Evolutionary conservation across 1,140 invertebrate genomes (phyloP).

Genomic region (Drosophila ercepeae): DNA sequence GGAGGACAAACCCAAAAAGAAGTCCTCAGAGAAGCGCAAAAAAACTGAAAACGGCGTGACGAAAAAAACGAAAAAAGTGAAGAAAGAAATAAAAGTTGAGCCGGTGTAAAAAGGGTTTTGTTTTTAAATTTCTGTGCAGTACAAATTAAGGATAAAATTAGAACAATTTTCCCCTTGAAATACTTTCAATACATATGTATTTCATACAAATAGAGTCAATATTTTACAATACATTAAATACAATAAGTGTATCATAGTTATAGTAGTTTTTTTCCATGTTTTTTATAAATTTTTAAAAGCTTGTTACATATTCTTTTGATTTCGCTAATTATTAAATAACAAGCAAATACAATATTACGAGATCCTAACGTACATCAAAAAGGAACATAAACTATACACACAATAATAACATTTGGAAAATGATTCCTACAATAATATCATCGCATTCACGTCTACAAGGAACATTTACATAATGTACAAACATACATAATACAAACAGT

Average conservation of each 20-base stretch:
- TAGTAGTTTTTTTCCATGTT: conserved; percentile 39
- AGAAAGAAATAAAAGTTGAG: conserved; percentile 69
- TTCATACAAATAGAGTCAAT: conserved; percentile 82
- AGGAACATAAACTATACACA: conserved; percentile 58
- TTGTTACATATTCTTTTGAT: conserved; percentile 63
- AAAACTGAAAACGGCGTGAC: conserved; percentile 14
- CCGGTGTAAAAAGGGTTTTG: conserved; percentile 43
- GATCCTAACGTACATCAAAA: conserved; percentile 66
- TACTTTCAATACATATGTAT: conserved; percentile 73
- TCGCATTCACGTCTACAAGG: conserved; percentile 61
- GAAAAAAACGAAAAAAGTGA: conserved; percentile 56
- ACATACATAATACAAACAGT: conserved; percentile 62
- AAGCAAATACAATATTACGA: conserved; percentile 68
- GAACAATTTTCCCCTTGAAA: background rate
- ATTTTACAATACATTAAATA: conserved; percentile 81
- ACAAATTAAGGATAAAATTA: conserved; percentile 41
- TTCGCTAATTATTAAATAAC: conserved; percentile 79
- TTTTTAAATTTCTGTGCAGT: conserved; percentile 25
- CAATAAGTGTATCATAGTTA: conserved; percentile 68
- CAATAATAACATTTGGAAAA: conserved; percentile 54
- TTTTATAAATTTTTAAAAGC: conserved; percentile 76
- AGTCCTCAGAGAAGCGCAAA: conserved; percentile 41
- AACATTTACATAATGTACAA: conserved; percentile 82
- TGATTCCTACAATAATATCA: conserved; percentile 37
- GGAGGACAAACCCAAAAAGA: conserved; percentile 27